Evolutionary conservation across 2,888 invertebrate species (phyloP), one percentile per base, ranked within the genome.

Genomic region (Malacosoma neustria): DNA sequence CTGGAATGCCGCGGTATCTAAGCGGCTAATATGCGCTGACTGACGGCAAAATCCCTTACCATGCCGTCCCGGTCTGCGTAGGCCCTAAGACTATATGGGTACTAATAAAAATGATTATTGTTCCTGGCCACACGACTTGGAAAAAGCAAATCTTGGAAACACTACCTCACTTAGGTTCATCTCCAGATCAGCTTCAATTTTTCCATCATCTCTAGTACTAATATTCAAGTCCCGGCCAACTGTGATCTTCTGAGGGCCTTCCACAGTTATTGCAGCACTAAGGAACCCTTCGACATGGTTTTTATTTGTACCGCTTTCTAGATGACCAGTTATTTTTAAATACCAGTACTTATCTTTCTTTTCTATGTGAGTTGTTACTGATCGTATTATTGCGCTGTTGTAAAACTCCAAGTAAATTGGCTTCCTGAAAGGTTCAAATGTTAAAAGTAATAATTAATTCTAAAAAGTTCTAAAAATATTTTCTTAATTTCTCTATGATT

Each of bases 361-460:
- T 13, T 54, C 49, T 1, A 61, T 63, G 12, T 72, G 61, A 48
- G 84, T 75, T n/a, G 87, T 89, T 0, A 93, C 71, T 45, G 92
- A 89, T 45, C 90, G 81, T 38, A 94, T 88, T 3, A 90, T 72
- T 1, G 90, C 88, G 0, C 85, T 80, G 47, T 91, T 86, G 59
- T 88, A 92, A 30, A 88, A 88, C 65, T 92, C 90, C 30, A 95
- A 68, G 40, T 79, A 85, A 0, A 91, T 90, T 5, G 89, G 72
- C 77, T 91, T 92, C 92, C 92, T 91, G 61, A 38, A 79, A 77
- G 48, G 50, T n/a, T n/a, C n/a, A n/a, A n/a, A n/a, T n/a, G n/a
- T n/a, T n/a, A n/a, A n/a, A n/a, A n/a, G n/a, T n/a, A n/a, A n/a
- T n/a, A n/a, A n/a, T n/a, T n/a, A n/a, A n/a, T n/a, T n/a, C n/a